Evolutionary conservation across 2,797 vertebrate genomes (phyloP).

Genomic region (Rhinoraja longicauda): DNA sequence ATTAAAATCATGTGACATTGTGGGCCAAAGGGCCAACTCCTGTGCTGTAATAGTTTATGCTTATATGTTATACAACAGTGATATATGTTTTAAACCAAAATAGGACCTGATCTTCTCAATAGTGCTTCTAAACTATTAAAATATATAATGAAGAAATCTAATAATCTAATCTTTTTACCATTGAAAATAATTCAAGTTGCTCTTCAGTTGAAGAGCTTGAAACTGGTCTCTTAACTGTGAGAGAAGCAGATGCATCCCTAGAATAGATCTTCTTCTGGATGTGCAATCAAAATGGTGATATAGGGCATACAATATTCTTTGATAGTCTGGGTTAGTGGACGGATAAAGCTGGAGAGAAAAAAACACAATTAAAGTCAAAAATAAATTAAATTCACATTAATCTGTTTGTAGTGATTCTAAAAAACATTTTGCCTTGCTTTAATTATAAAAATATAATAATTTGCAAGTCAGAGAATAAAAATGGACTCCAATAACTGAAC

Average conservation of each 20-base stretch:
- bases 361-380: constrained; percentile 34
- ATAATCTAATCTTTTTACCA: constrained; percentile 53
- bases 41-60: too few relatives aligned
- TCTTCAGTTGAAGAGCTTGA: constrained; percentile 49
- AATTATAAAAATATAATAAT: neutral
- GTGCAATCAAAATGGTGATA: constrained; percentile 47
- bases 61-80: neutral
- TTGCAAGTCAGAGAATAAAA: neutral
- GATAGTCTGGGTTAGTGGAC: constrained; percentile 50
- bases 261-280: constrained; percentile 48
- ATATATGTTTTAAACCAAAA: neutral
- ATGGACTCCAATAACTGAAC: neutral
- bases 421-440: neutral
- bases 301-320: constrained; percentile 51
- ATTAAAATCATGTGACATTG: too few relatives aligned
- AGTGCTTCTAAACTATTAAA: neutral
- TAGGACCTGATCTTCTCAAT: neutral
- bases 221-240: constrained; percentile 57
- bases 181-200: constrained; percentile 44
- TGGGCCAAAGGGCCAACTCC: too few relatives aligned
- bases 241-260: constrained; percentile 52
- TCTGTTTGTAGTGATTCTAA: neutral
- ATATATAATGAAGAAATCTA: neutral
- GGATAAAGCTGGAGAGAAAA: constrained; percentile 70
- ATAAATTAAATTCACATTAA: neutral